A percentile compares a stretch with the other conserved stretches of the same genome.
These are phyloP conservation scores for Cryptomyrus ogoouensis DNA, from an alignment of 2,113 vertebrate genomes.

Conservation along the genomic window DNA sequence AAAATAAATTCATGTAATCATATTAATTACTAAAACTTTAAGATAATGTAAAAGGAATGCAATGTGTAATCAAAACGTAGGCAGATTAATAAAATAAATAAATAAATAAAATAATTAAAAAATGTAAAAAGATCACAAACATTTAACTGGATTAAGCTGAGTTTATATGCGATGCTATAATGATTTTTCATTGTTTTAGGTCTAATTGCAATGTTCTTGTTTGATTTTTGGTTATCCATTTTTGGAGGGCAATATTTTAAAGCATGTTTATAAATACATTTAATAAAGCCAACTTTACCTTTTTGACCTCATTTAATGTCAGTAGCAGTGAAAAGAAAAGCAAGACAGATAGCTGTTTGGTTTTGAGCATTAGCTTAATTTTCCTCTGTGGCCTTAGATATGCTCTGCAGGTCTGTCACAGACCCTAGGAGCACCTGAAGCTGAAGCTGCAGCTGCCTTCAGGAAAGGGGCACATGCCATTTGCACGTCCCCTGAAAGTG, in stretches of 20 bases:
- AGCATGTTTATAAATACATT: slow-evolving; percentile 7
- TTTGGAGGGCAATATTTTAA: not conserved
- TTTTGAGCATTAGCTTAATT: not conserved
- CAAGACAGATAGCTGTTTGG: not conserved
- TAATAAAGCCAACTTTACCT: not conserved
- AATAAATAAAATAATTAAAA: not conserved
- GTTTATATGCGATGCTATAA: not conserved
- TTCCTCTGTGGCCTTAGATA: not conserved
- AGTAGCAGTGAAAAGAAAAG: not conserved
- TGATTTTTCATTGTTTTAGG: not conserved
- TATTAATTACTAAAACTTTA: not conserved
- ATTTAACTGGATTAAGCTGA: not conserved
- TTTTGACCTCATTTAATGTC: not conserved
- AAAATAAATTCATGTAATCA: not conserved
- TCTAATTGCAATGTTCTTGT: not conserved
- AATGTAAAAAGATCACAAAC: not conserved
- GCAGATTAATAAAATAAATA: not conserved
- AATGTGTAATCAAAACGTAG: not conserved
- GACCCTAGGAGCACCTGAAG: not conserved
- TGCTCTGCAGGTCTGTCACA: not conserved
- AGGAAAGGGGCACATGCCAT: not conserved
- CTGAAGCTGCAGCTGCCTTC: not conserved
- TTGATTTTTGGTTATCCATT: not conserved
- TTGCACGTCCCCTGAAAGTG: not conserved
- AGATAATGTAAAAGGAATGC: not conserved